phyloP scores from a whole-genome alignment of 2,888 invertebrate species.

The Stenolophus ochropezus region DNA sequence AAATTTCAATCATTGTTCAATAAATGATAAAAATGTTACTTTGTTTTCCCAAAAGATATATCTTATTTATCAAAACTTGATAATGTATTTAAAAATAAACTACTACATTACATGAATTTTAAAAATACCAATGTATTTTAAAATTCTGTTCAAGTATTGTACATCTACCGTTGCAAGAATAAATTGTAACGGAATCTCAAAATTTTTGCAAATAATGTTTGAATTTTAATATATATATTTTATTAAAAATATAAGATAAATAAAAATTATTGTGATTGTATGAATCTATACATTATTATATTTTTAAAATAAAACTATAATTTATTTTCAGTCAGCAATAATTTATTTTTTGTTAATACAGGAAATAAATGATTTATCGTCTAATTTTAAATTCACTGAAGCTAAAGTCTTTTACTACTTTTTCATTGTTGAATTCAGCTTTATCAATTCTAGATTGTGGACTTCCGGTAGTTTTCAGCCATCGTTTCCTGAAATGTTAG shows the following conservation, averaged over 20 bases:
- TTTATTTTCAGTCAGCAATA: too few species aligned
- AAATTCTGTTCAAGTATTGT: too few species aligned
- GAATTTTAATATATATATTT: too few species aligned
- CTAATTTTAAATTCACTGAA: slow-evolving; percentile 76
- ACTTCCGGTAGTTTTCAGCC: slow-evolving; percentile 83
- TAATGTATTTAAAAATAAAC: neutral
- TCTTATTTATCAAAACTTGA: neutral
- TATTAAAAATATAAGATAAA: too few species aligned
- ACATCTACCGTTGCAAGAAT: too few species aligned
- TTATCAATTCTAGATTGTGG: slow-evolving; percentile 84
- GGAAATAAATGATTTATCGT: slow-evolving; percentile 61
- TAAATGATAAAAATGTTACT: neutral
- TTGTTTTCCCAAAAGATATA: neutral
- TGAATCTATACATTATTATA: too few species aligned
- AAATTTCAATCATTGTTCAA: neutral
- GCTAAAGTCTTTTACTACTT: slow-evolving; percentile 75
- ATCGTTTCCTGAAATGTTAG: slow-evolving; percentile 73
- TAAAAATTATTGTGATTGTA: too few species aligned
- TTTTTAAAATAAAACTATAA: too few species aligned
- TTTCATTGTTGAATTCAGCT: slow-evolving; percentile 81
- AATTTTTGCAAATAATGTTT: too few species aligned
- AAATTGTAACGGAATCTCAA: too few species aligned
- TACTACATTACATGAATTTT: neutral
- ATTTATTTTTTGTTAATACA: slow-evolving; percentile 22
- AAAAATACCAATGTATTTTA: too few species aligned